These are phyloP conservation scores for Oryzias javanicus DNA, from an alignment of 2,113 vertebrate species.

Conservation along the genomic window DNA sequence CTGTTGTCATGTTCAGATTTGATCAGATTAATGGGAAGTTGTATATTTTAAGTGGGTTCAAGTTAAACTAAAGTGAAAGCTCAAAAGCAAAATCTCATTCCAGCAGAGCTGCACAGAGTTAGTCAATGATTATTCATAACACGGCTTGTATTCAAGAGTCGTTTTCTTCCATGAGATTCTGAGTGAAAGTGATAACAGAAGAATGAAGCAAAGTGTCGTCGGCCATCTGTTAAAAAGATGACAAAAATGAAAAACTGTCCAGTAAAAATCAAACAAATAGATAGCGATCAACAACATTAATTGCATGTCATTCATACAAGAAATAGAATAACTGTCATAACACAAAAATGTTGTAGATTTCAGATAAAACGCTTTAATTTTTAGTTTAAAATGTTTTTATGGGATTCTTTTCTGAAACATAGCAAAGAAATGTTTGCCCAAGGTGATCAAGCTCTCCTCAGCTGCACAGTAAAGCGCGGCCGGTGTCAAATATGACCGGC, in stretches of 20 bases:
- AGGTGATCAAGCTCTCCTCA: slow-evolving; percentile 44
- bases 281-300: slow-evolving; percentile 17
- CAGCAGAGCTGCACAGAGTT: neutral
- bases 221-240: slow-evolving; percentile 5
- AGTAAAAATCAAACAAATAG: slow-evolving; percentile 8
- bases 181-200: neutral
- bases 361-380: neutral
- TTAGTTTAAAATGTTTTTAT: slow-evolving; percentile 3
- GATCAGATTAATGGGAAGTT: neutral
- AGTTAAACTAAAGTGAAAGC: neutral
- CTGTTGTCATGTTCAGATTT: neutral
- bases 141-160: neutral
- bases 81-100: neutral
- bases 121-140: neutral
- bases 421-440: slow-evolving; percentile 19
- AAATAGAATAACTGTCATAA: slow-evolving; percentile 5
- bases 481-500: slow-evolving; percentile 27
- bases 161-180: neutral
- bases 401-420: slow-evolving; percentile 9
- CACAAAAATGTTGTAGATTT: slow-evolving; percentile 5
- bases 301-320: slow-evolving; percentile 29
- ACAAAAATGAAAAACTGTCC: no score
- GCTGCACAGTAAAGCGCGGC: slow-evolving; percentile 28
- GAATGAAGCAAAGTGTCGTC: neutral
- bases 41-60: neutral